Conservation (phyloP, 2,113 vertebrate genomes). For the Coregonus clupeaformis region DNA sequence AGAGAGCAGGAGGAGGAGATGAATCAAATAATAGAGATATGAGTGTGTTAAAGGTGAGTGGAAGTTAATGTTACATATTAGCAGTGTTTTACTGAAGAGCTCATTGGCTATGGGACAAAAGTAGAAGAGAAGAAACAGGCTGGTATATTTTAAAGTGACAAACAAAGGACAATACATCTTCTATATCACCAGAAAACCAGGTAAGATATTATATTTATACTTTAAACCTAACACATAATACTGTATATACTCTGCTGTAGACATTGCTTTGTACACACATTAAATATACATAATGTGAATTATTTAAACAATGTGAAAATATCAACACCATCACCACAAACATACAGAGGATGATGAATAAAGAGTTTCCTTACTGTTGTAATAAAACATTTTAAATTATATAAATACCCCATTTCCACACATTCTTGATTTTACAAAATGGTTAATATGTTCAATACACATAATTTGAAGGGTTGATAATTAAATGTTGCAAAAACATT, state of each 20-base stretch:
- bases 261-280: background rate
- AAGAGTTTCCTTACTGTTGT: no score
- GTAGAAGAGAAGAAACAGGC: background rate
- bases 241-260: background rate
- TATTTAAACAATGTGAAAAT: background rate
- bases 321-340: background rate
- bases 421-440: background rate
- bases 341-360: background rate
- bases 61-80: background rate
- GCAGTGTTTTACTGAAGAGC: slow-evolving; percentile 22
- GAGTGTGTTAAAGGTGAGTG: background rate
- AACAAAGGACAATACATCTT: background rate
- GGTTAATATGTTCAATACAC: background rate
- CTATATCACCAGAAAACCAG: slow-evolving; percentile 10
- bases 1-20: background rate
- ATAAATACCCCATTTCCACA: background rate
- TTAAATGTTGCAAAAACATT: background rate
- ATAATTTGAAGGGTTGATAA: background rate
- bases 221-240: background rate
- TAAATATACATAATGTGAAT: background rate
- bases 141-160: background rate
- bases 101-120: slow-evolving; percentile 6
- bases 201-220: slow-evolving; percentile 19
- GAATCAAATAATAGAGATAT: background rate
- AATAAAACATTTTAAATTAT: no score